Evolutionary conservation across 2,888 invertebrate genomes (phyloP), one percentile per base, ranked within the genome.

Genomic region (Standfussiana lucernea): DNA sequence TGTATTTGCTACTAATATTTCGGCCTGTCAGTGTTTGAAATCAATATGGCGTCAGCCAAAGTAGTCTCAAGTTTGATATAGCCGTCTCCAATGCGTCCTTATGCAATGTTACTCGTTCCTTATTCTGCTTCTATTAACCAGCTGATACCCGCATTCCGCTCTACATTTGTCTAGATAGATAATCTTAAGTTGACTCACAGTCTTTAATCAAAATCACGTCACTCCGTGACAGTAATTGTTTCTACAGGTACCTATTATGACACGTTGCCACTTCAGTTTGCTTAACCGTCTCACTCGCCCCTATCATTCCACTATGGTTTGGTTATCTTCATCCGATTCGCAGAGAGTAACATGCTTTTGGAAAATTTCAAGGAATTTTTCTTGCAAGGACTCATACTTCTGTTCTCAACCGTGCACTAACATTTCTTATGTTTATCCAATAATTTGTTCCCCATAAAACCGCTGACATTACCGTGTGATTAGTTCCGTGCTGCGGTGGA

Each of bases 371-470:
- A n/a, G n/a, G 5, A 11, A 3, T 53, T n/a, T n/a, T 53, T 28
- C 5, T 53, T 59, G 59, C 18, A 10, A 18, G 18, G 18, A 59
- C 3, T 59, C 1, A 21, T 32, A 1, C 53, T 82, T 82, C 73
- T 82, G 71, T 4, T 0, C 5, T 56, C 8, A 35, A 1, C 24
- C 18, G 15, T 24, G 13, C 5, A 0, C 37, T 71, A 13, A 47
- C 45, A 24, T 50, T 40, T 40, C 42, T 59, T 69, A 81, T 75
- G 73, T 84, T 77, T 72, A 70, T 81, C 77, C 62, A 81, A 72
- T 84, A 84, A 84, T 83, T 84, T 83, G 83, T 84, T 77, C 74
- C 35, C 66, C 64, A 66, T 81, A 77, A 80, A 74, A 69, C 47
- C 28, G 37, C 47, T 79, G 53, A 80, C 65, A 77, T 66, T 53